A percentile compares a stretch with the other conserved stretches of the same genome.
These are phyloP conservation scores for Centropus unirufus DNA, from an alignment of 2,113 vertebrate genomes.

Conservation along the genomic window DNA sequence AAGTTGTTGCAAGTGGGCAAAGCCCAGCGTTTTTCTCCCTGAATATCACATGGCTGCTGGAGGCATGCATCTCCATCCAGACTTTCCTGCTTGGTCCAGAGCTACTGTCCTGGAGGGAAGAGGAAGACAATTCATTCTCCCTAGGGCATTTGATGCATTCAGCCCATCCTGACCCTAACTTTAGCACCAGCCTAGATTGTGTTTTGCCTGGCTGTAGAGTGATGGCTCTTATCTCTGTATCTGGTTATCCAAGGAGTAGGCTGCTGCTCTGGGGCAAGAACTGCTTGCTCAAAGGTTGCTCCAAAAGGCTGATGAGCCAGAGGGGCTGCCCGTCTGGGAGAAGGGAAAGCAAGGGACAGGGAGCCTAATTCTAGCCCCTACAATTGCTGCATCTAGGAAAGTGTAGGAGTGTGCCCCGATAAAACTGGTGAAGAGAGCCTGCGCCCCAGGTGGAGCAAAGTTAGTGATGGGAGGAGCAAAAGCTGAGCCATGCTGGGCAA, in stretches of 20 bases:
- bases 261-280: background rate
- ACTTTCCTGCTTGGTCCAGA: background rate
- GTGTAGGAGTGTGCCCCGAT: background rate
- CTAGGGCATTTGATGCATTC: background rate
- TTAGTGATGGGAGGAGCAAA: background rate
- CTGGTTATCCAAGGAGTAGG: background rate
- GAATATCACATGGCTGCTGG: background rate
- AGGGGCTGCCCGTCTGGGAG: background rate
- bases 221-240: background rate
- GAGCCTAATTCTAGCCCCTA: background rate
- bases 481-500: background rate
- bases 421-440: background rate
- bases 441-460: background rate
- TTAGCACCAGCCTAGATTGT: background rate
- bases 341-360: accelerated
- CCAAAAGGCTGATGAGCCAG: background rate
- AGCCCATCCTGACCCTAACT: background rate
- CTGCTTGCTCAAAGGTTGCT: background rate
- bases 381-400: background rate
- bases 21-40: background rate
- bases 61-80: background rate
- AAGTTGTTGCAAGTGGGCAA: background rate
- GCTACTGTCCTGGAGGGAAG: conserved; percentile 3
- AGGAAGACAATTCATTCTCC: background rate
- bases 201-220: background rate